phyloP scores from a whole-genome alignment of 2,888 invertebrate genomes.

The Euzetes globulus region DNA sequence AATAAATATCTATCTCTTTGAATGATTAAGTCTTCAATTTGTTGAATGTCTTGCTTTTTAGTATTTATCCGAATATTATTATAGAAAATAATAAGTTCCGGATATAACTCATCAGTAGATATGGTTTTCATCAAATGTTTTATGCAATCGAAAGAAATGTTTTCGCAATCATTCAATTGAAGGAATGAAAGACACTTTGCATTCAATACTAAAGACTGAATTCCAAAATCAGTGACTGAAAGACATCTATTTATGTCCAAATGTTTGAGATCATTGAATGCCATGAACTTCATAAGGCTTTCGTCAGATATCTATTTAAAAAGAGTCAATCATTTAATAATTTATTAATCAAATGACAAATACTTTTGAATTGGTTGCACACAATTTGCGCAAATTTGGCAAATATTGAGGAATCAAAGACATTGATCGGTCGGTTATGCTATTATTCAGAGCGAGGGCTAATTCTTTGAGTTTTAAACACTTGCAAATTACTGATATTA shows the following conservation, averaged over 20 bases:
- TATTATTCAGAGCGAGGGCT: neutral
- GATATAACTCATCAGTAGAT: neutral
- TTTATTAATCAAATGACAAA: neutral
- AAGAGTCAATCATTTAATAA: neutral
- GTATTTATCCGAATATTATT: neutral
- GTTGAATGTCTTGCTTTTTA: neutral
- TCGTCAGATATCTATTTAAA: neutral
- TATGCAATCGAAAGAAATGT: neutral
- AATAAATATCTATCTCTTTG: neutral
- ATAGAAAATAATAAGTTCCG: neutral
- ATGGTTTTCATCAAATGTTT: neutral
- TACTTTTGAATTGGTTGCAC: neutral
- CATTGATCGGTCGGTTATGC: neutral
- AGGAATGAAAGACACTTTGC: neutral
- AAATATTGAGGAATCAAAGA: neutral
- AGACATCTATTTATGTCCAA: neutral
- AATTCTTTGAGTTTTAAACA: conserved; percentile 18
- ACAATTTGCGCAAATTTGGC: neutral
- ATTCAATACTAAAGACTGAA: neutral
- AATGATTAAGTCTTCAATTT: neutral
- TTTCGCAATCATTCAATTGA: neutral
- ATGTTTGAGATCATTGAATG: neutral
- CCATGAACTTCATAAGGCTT: neutral
- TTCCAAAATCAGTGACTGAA: neutral
- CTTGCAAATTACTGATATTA: neutral